Base-by-base conservation (phyloP, 1,140 invertebrate genomes). In the Venturia canescens region DNA sequence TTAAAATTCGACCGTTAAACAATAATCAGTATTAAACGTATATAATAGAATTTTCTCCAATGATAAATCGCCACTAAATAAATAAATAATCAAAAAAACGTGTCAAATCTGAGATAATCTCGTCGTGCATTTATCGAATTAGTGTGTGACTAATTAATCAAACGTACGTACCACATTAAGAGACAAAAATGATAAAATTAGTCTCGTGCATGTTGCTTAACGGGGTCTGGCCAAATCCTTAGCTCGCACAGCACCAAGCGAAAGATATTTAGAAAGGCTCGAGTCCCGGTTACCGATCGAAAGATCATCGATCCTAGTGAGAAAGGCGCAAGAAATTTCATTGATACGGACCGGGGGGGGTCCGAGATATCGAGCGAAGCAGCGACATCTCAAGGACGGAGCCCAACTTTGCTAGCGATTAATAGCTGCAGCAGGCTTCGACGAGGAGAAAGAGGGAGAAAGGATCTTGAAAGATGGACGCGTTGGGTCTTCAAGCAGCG, bases 401-500 rank as follows among this genome's bases (percentile, higher is more conserved):
- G 31, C 66, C 9, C 18, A 27, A 34, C 2, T 6, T 18, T 31
- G 66, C 4, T 15, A 18, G 15, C 1, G 18, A 18, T 15, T n/a
- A 31, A 6, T 69, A 31, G 29, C 4, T 31, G 15, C 27, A 9
- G 31, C 31, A 31, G 15, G 29, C 1, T 69, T 31, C 4, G 9
- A 1, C 53, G 53, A 31, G 5, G 18, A 31, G 13, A 69, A 38
- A 57, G 5, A 38, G 21, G 60, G 63, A 48, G 50, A 38, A 34
- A 48, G 23, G 38, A 34, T 80, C 29, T 23, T 69, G 27, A 1
- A 26, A 81, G 11, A 91, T 91, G 91, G 90, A 92, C 70, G 88
- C 91, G 23, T 80, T 92, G 70, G 88, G 91, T 80, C 83, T 91
- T 60, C 91, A 91, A 82, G 91, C 90, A 70, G 89, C 90, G 9